Evolutionary conservation across 2,888 invertebrate species (phyloP).

Genomic region (Pomacea canaliculata): DNA sequence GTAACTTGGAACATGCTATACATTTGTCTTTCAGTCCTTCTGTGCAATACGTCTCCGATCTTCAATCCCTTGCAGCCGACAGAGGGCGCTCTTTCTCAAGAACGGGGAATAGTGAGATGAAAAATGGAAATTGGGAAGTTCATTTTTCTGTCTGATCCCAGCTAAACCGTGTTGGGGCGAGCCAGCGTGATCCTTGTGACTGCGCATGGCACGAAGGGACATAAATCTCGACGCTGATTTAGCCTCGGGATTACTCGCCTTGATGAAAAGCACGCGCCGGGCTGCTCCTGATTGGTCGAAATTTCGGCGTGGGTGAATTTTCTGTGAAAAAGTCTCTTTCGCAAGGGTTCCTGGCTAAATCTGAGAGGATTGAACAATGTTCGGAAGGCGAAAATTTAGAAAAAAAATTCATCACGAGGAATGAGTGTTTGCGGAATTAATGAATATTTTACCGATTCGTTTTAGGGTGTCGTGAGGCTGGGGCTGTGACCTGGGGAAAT

Average conservation of each 20-base stretch:
- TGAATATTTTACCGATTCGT: slow-evolving; percentile 14
- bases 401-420: slow-evolving; percentile 1
- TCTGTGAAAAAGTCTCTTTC: neutral
- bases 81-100: slow-evolving; percentile 5
- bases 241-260: slow-evolving; percentile 11
- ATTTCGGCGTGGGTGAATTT: neutral
- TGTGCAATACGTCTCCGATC: too few species aligned
- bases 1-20: too few species aligned
- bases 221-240: slow-evolving; percentile 10
- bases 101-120: neutral
- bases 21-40: too few species aligned
- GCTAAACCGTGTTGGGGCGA: slow-evolving; percentile 12
- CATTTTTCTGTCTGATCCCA: slow-evolving; percentile 16
- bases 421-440: slow-evolving; percentile 10
- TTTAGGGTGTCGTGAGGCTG: neutral
- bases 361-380: slow-evolving; percentile 3
- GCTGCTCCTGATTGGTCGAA: slow-evolving; percentile 1
- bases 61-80: neutral
- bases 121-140: slow-evolving; percentile 12
- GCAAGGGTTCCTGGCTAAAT: neutral
- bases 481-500: neutral
- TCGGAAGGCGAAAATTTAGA: neutral
- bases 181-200: neutral
- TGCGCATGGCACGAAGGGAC: neutral
- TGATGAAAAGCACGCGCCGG: slow-evolving; percentile 11